Conservation (phyloP, 37 sponge, comb jelly and placozoan species). For the Chondrosia reniformis region DNA sequence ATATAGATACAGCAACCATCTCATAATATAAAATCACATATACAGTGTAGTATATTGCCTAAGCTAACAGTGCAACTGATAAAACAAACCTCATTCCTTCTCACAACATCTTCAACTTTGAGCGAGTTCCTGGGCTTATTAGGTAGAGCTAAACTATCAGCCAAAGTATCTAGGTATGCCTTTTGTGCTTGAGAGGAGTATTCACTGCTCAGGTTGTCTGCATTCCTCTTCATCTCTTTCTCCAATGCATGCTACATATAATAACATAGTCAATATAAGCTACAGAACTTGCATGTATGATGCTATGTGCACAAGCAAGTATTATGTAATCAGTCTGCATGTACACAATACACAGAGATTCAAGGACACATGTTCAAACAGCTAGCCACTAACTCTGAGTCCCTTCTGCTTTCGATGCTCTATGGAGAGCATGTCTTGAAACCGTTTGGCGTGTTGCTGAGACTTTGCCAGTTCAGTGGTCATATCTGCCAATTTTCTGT, state of each 20-base stretch:
- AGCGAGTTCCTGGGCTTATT: slow-evolving; percentile 38
- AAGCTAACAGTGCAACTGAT: too few relatives aligned
- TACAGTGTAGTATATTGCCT: neutral
- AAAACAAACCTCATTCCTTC: slow-evolving; percentile 74
- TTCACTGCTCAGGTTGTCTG: neutral
- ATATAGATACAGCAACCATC: neutral
- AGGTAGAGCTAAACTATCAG: slow-evolving; percentile 39
- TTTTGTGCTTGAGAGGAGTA: slow-evolving; percentile 56
- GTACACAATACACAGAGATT: neutral
- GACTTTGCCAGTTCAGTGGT: slow-evolving; percentile 61
- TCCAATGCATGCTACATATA: slow-evolving; percentile 71
- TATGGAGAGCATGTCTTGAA: slow-evolving; percentile 67
- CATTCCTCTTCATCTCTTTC: slow-evolving; percentile 55
- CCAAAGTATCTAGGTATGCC: slow-evolving; percentile 73
- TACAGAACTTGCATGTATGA: neutral
- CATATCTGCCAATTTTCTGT: slow-evolving; percentile 66
- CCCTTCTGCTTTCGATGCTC: slow-evolving; percentile 78
- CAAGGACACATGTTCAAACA: neutral
- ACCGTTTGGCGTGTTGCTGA: slow-evolving; percentile 73
- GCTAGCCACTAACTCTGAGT: slow-evolving; percentile 36
- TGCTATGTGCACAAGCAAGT: neutral
- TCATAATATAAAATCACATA: neutral
- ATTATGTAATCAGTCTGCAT: neutral
- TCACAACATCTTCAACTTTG: slow-evolving; percentile 67
- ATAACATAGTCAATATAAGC: neutral